Percentiles rank a stretch among this genome's conserved stretches.
These are phyloP conservation scores for Actias luna DNA, from an alignment of 2,888 invertebrate species.

Conservation along the genomic window DNA sequence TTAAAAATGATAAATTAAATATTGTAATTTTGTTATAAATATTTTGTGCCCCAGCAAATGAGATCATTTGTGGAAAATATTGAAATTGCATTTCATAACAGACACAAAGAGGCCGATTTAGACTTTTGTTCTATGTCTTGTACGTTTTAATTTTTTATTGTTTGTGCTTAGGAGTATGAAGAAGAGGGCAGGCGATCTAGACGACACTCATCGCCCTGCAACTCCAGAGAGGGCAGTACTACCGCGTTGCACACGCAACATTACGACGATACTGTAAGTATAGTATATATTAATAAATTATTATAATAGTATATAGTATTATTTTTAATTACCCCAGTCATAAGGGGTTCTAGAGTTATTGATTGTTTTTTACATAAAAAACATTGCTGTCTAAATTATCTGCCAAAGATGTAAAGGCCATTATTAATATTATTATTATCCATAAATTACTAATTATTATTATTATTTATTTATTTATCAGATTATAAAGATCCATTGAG, in stretches of 20 bases:
- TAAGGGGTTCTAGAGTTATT: no score
- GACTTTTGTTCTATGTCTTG: not conserved
- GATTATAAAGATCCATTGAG: no score
- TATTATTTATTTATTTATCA: no score
- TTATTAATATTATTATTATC: no score
- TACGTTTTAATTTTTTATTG: constrained; percentile 78
- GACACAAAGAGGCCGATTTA: not conserved
- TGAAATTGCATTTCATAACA: not conserved
- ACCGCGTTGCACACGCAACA: constrained; percentile 83
- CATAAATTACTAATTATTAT: no score
- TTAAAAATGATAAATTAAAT: not conserved
- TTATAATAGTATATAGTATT: no score
- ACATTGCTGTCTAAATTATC: no score
- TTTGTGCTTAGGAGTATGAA: constrained; percentile 85
- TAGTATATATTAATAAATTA: not conserved
- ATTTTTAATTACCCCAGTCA: no score
- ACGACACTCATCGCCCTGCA: constrained; percentile 87
- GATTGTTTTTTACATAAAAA: no score
- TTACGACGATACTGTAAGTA: constrained; percentile 84
- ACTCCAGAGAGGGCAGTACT: constrained; percentile 85
- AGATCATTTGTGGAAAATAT: not conserved
- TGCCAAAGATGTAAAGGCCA: no score
- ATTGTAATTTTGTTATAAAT: not conserved
- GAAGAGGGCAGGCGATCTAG: constrained; percentile 82
- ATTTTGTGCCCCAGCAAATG: not conserved